A percentile compares a stretch with the other conserved stretches of the same genome.
Conservation (phyloP, 2,113 vertebrate species). For the Scomber colias region DNA sequence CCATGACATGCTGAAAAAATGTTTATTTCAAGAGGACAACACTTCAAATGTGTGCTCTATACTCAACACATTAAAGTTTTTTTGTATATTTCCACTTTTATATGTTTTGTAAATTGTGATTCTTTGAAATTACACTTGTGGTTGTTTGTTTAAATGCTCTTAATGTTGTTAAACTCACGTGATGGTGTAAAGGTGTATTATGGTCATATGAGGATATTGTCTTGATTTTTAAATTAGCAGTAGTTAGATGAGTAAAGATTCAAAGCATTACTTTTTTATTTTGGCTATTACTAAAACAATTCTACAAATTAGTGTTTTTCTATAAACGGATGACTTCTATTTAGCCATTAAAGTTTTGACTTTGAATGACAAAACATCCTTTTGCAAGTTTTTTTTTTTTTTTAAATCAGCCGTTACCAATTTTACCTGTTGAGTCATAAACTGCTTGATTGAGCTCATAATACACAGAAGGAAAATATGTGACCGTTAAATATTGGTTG, state of each 20-base stretch:
- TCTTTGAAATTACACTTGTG: neutral
- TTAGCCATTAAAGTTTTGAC: neutral
- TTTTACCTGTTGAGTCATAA: neutral
- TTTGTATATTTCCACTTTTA: conserved; percentile 13
- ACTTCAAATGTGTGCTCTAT: neutral
- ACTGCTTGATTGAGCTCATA: neutral
- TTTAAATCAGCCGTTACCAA: neutral
- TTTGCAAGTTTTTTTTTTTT: neutral
- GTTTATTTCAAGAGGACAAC: neutral
- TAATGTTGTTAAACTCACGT: neutral
- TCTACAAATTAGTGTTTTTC: neutral
- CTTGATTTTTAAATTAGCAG: neutral
- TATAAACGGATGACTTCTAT: neutral
- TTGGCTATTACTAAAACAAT: too few species aligned
- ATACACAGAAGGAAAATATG: neutral
- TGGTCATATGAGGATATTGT: neutral
- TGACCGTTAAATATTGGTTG: neutral
- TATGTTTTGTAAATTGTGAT: conserved; percentile 9
- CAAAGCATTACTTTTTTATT: neutral
- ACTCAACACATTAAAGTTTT: neutral
- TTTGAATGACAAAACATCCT: neutral
- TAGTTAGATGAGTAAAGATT: neutral
- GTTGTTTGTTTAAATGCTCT: neutral
- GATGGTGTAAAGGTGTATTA: neutral
- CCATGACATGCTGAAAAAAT: neutral